Evolutionary conservation across 2,888 invertebrate genomes (phyloP).

Genomic region (Metopia argyrocephala): DNA sequence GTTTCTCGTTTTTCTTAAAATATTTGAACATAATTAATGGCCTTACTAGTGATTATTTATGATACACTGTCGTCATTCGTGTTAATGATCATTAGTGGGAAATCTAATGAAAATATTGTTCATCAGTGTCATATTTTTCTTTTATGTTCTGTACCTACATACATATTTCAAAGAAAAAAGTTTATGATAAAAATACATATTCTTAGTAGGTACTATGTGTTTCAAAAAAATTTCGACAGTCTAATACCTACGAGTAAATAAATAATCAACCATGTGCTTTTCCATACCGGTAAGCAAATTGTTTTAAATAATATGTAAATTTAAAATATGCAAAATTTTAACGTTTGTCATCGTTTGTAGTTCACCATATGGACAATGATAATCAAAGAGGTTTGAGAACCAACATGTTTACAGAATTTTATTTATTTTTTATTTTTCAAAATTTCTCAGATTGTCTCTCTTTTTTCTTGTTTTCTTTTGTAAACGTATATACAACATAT

Average conservation of each 20-base stretch:
- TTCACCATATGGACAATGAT: background rate
- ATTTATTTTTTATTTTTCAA: background rate
- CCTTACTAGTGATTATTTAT: constrained; percentile 17
- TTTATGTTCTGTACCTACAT: no score
- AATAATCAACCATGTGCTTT: constrained; percentile 36
- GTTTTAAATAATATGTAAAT: constrained; percentile 45
- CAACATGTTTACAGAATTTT: background rate
- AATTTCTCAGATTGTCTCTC: background rate
- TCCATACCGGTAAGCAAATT: constrained; percentile 35
- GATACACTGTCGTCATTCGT: background rate
- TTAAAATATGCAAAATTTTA: no score
- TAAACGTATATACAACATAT: no score
- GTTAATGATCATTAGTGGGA: constrained; percentile 24
- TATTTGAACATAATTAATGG: constrained; percentile 35
- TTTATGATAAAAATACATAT: background rate
- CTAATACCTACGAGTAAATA: no score
- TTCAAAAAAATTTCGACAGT: no score
- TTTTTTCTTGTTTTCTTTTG: background rate
- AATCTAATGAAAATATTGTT: constrained; percentile 34
- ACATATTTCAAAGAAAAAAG: background rate
- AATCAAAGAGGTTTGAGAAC: background rate
- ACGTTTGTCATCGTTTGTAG: background rate
- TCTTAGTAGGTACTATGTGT: no score
- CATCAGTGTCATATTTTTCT: background rate
- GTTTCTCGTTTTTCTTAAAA: constrained; percentile 1